Percentiles rank a stretch among this genome's conserved stretches.
Evolutionary conservation across 2,113 vertebrate species (phyloP).

Genomic region (Mormyrus iriodes): DNA sequence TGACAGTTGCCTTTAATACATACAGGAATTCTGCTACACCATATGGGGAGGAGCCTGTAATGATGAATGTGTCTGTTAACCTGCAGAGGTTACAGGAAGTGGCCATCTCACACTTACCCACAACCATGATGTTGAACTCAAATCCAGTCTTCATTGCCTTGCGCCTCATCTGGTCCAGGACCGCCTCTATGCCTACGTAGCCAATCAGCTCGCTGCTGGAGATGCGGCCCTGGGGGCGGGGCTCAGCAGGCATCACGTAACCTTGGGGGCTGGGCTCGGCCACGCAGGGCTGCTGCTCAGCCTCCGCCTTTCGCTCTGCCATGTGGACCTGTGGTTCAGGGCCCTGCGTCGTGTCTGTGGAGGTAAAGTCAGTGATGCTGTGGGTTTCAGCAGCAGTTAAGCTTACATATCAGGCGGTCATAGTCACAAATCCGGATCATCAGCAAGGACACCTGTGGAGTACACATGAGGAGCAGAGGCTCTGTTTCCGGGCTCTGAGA

Average conservation of each 20-base stretch:
- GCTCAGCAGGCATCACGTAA: slow-evolving; percentile 28
- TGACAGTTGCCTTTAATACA: not conserved
- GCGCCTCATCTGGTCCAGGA: slow-evolving; percentile 90
- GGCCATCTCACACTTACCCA: slow-evolving; percentile 67
- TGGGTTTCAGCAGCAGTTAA: not conserved
- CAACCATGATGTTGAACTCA: slow-evolving; percentile 97
- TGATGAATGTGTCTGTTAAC: not conserved
- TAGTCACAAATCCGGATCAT: not conserved
- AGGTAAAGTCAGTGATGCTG: not conserved
- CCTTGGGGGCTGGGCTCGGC: slow-evolving; percentile 14
- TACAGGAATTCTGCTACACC: not conserved
- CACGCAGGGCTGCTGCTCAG: slow-evolving; percentile 20
- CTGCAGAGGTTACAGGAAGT: not conserved
- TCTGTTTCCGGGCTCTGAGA: not conserved
- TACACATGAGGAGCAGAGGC: not conserved
- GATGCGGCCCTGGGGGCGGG: slow-evolving; percentile 34
- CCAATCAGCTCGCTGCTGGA: slow-evolving; percentile 65
- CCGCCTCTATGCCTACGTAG: slow-evolving; percentile 86
- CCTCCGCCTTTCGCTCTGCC: slow-evolving; percentile 47
- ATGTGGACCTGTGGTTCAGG: slow-evolving; percentile 36
- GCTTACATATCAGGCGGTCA: not conserved
- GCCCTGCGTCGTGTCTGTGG: slow-evolving; percentile 44
- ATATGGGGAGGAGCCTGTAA: not conserved
- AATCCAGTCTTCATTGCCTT: slow-evolving; percentile 94
- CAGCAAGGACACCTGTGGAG: not conserved